Base-by-base conservation (phyloP, 1,140 invertebrate species). In the Heliconius melpomene region DNA sequence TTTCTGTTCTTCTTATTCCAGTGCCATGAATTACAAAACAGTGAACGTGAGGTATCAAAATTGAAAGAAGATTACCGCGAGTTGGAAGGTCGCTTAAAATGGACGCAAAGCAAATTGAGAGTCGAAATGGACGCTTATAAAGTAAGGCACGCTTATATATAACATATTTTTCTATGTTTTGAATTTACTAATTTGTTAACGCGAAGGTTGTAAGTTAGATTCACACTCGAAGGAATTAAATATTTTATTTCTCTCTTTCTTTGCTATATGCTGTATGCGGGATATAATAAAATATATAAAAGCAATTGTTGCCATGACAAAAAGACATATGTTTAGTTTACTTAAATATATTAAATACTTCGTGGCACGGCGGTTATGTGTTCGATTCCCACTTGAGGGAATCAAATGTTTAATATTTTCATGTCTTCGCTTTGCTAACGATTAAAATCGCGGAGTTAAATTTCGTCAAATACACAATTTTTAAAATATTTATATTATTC, bases 91-190 rank as follows among this genome's bases (percentile, higher is more conserved):
- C 96, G 98, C 87, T 93, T 98, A 3, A 98, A 98, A 88, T 98
- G 97, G 97, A 95, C 96, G 0, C 97, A 98, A 89, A 98, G 96
- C 89, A 98, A 97, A 91, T 93, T 98, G 57, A 96, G 96, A 82
- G 95, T 95, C 32, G 97, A 98, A 93, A 96, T 96, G 84, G 97
- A 98, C 54, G 92, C 93, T 23, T 97, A 97, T 86, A 97, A 97
- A 94, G 97, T 93, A 78, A 66, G 60, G 40, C 40, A 46, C 13
- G 3, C 40, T 16, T 36, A 1, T 46, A 46, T 13, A 46, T 46
- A 46, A n/a, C n/a, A n/a, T n/a, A n/a, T n/a, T n/a, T n/a, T n/a
- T n/a, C n/a, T n/a, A n/a, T n/a, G n/a, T n/a, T n/a, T n/a, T n/a
- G n/a, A n/a, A n/a, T n/a, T n/a, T n/a, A 46, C 13, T 54, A 18